phyloP scores from a whole-genome alignment of 2,888 invertebrate species.

The Chalcis sispes region DNA sequence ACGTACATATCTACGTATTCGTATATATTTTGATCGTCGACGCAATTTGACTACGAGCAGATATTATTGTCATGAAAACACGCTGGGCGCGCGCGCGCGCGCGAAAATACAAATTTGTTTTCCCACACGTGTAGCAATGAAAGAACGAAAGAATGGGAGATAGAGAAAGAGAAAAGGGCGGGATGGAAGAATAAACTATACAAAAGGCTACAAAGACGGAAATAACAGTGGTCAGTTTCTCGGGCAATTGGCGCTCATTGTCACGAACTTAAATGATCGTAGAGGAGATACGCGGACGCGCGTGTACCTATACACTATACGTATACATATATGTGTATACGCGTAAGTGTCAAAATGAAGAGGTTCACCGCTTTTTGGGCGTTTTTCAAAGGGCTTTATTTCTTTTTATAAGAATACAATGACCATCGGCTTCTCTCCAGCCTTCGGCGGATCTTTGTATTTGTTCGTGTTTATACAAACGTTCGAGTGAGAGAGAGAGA shows the following conservation, averaged over 20 bases:
- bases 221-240: conserved; percentile 10
- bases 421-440: no score
- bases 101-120: not conserved
- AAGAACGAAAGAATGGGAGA: no score
- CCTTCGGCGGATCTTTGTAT: no score
- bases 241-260: not conserved
- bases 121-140: not conserved
- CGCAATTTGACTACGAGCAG: not conserved
- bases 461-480: no score
- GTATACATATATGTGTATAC: not conserved
- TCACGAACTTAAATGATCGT: not conserved
- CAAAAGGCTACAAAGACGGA: not conserved
- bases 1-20: not conserved
- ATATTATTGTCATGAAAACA: not conserved
- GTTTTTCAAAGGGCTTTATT: not conserved
- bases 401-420: no score
- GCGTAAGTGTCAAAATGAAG: conserved; percentile 34
- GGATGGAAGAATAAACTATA: no score
- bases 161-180: no score
- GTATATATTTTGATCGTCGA: not conserved
- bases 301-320: no score
- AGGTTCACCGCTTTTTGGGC: conserved; percentile 24
- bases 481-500: no score
- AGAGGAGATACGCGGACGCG: conserved; percentile 20
- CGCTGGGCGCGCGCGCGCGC: not conserved